phyloP scores from a whole-genome alignment of 2,888 invertebrate species.

The Tiphia femorata region DNA sequence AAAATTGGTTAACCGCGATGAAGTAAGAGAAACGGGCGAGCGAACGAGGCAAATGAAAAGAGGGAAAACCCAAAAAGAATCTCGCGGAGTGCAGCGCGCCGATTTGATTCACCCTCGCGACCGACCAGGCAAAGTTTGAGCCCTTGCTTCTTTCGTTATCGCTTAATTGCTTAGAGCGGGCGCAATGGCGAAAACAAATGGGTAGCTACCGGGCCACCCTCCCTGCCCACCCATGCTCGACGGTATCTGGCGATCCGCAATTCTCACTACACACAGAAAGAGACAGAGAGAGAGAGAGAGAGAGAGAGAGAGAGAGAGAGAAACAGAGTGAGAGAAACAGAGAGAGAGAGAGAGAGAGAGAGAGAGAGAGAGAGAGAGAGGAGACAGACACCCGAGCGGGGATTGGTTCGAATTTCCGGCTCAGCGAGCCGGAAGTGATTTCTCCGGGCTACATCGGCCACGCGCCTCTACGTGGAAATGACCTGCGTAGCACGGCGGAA shows the following conservation, averaged over 20 bases:
- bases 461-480: slow-evolving; percentile 50
- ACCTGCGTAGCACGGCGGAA: slow-evolving; percentile 48
- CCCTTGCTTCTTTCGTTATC: too few relatives aligned
- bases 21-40: too few relatives aligned
- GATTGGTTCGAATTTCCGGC: slow-evolving; percentile 56
- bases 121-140: too few relatives aligned
- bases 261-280: slow-evolving; percentile 18
- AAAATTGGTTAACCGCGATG: too few relatives aligned
- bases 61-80: too few relatives aligned
- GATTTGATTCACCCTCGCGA: too few relatives aligned
- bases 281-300: background rate
- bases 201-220: background rate
- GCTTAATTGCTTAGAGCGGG: slow-evolving; percentile 10
- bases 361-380: slow-evolving; percentile 19
- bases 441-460: slow-evolving; percentile 45
- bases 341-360: slow-evolving; percentile 28
- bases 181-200: background rate
- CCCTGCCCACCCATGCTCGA: background rate
- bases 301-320: background rate
- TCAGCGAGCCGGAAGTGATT: slow-evolving; percentile 56
- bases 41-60: too few relatives aligned
- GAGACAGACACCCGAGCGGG: slow-evolving; percentile 27
- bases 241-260: slow-evolving; percentile 20
- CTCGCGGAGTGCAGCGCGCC: too few relatives aligned
- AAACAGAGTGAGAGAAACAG: too few relatives aligned